phyloP scores from a whole-genome alignment of 23 tunicate species.

The Oikopleura dioica region DNA sequence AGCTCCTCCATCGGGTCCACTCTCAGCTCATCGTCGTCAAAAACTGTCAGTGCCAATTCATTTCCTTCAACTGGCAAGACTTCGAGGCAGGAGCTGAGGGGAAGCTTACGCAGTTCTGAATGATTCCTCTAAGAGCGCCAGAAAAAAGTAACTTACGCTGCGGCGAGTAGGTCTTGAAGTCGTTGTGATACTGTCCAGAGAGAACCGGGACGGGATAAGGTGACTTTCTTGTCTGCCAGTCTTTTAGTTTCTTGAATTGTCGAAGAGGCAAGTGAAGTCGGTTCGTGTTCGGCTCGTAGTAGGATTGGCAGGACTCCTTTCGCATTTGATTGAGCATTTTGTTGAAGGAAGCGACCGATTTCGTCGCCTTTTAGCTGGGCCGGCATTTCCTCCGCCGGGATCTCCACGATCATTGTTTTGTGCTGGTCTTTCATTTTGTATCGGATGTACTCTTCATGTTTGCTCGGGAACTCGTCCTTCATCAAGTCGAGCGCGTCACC shows the following conservation, averaged over 20 bases:
- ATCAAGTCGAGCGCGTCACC: neutral
- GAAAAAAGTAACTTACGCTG: neutral
- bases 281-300: neutral
- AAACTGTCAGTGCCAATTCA: neutral
- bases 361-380: slow-evolving; percentile 17
- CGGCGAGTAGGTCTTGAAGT: slow-evolving; percentile 32
- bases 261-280: neutral
- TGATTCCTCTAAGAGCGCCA: neutral
- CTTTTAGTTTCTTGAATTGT: neutral
- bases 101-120: neutral
- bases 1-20: neutral
- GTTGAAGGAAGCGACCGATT: slow-evolving; percentile 12
- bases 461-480: neutral
- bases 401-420: neutral
- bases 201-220: slow-evolving; percentile 69
- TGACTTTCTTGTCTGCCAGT: slow-evolving; percentile 33
- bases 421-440: neutral
- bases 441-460: neutral
- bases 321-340: neutral
- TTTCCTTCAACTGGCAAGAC: neutral
- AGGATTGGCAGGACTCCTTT: neutral
- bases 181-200: slow-evolving; percentile 86
- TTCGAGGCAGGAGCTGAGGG: neutral
- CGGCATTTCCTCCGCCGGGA: slow-evolving; percentile 10
- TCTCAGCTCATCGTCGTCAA: neutral